Evolutionary conservation across 2,888 invertebrate genomes (phyloP).

Genomic region (Eupithecia tripunctaria): DNA sequence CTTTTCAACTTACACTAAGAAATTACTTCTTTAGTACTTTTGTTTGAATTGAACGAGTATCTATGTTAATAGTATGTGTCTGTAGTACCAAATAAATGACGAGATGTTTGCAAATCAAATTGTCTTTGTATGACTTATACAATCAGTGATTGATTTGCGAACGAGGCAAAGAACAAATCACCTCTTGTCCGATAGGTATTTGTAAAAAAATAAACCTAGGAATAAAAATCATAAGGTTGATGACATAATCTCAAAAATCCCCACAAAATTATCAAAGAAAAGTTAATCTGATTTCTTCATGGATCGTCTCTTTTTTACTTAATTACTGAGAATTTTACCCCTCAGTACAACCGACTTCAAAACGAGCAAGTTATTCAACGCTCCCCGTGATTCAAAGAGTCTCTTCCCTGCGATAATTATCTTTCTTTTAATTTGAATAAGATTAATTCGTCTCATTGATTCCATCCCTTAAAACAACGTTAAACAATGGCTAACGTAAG

Average conservation of each 20-base stretch:
- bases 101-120: no score
- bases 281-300: slow-evolving; percentile 23
- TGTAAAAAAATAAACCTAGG: background rate
- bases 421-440: slow-evolving; percentile 44
- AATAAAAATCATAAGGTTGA: background rate
- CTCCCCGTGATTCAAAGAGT: slow-evolving; percentile 39
- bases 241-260: slow-evolving; percentile 9
- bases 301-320: slow-evolving; percentile 14
- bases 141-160: background rate
- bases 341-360: slow-evolving; percentile 20
- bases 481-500: background rate
- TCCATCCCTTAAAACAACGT: background rate
- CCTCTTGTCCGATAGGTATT: background rate
- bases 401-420: slow-evolving; percentile 44
- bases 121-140: background rate
- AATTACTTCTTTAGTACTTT: no score
- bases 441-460: slow-evolving; percentile 19
- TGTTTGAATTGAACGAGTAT: no score
- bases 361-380: slow-evolving; percentile 20
- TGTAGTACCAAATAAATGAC: no score
- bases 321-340: slow-evolving; percentile 22
- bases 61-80: no score
- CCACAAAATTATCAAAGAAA: slow-evolving; percentile 23
- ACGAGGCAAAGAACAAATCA: background rate
- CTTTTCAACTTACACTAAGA: no score